Evolutionary conservation across 2,797 vertebrate genomes (phyloP).

Genomic region (Enteromius fasciolatus): DNA sequence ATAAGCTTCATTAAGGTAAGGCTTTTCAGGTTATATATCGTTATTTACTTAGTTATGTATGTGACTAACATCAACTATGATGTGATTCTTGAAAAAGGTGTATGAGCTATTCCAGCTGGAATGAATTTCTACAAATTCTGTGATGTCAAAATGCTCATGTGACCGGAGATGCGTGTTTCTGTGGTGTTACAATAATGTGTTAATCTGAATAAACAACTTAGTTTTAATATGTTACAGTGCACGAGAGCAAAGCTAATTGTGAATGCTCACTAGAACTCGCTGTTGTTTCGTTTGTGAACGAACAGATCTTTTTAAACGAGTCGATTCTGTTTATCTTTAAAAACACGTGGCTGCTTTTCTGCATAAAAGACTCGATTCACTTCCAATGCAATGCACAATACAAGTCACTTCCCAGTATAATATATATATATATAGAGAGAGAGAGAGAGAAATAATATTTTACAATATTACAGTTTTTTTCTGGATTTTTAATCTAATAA

Average conservation of each 20-base stretch:
- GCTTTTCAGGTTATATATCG: conserved; percentile 35
- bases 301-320: no score
- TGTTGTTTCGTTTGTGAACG: no score
- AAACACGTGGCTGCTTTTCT: no score
- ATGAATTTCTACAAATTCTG: background rate
- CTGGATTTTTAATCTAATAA: no score
- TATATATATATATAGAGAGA: no score
- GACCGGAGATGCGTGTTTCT: background rate
- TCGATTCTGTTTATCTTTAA: no score
- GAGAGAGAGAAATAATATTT: no score
- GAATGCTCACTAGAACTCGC: background rate
- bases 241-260: background rate
- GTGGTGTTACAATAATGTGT: conserved; percentile 15
- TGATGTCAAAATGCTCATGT: conserved; percentile 15
- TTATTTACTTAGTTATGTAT: conserved; percentile 4
- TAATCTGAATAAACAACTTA: conserved; percentile 15
- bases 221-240: background rate
- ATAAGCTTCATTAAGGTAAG: conserved; percentile 24
- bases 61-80: background rate
- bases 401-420: no score
- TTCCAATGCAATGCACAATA: no score
- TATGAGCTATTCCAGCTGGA: conserved; percentile 2
- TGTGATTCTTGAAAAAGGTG: background rate
- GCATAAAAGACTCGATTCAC: no score
- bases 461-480: no score